These are phyloP conservation scores for Tympanoctomys barrerae DNA, from an alignment of 2,797 vertebrate species.

Conservation along the genomic window DNA sequence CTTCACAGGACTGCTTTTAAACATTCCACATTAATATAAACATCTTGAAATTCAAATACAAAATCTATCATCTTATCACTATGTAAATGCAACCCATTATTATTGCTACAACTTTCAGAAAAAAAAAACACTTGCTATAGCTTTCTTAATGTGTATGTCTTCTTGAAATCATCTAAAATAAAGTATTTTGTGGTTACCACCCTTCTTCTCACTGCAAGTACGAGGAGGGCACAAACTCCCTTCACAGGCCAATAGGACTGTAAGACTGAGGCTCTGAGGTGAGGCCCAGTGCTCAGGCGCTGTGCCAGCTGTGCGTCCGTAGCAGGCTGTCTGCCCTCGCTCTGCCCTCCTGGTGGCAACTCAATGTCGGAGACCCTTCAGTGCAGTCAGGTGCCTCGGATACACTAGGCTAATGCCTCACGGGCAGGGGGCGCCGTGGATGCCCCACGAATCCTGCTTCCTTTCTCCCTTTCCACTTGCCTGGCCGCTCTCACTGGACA, in stretches of 20 bases:
- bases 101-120: constrained; percentile 14
- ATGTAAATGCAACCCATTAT: not conserved
- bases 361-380: not conserved
- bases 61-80: not conserved
- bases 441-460: not conserved
- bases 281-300: not conserved
- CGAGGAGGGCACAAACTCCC: not conserved
- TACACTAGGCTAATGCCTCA: too few relatives aligned
- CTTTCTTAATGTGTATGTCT: not conserved
- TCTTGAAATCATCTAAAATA: constrained; percentile 21
- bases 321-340: not conserved
- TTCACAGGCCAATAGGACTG: not conserved
- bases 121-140: not conserved
- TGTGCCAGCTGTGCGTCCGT: not conserved
- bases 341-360: not conserved
- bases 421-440: too few relatives aligned
- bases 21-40: not conserved
- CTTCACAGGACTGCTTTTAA: not conserved
- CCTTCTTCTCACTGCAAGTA: not conserved
- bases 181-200: not conserved
- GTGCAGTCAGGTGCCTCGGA: not conserved
- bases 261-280: not conserved
- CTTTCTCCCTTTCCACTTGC: not conserved
- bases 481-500: not conserved
- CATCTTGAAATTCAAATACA: not conserved